Evolutionary conservation across 2,888 invertebrate species (phyloP), one percentile per base, ranked within the genome.

Genomic region (Clivina fossor): DNA sequence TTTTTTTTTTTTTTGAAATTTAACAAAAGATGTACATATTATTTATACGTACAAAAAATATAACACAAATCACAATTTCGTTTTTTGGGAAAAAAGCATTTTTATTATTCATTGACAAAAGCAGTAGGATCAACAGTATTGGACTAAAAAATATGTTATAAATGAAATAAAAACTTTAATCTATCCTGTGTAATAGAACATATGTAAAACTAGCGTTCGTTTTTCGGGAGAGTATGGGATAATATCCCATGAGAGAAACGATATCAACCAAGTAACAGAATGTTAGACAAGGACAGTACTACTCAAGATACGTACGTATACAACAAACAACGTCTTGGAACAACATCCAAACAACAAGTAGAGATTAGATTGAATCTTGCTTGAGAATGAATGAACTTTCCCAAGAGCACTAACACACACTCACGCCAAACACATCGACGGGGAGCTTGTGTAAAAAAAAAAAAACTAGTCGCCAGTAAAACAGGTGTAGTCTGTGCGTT

Each of bases 401-500:
- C 67, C 67, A 66, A 66, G 55, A 55, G 47, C 47, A 55, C 37
- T n/a, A 41, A 32, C 32, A 32, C 11, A n/a, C n/a, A n/a, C n/a
- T n/a, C n/a, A n/a, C n/a, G n/a, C n/a, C n/a, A n/a, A n/a, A n/a
- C n/a, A n/a, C n/a, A n/a, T n/a, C n/a, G 13, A 8, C 3, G 32
- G 11, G 13, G 33, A 63, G 60, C 62, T 61, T 61, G 63, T 65
- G 62, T 56, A 60, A 53, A 48, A 57, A 61, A 60, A 61, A 64
- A 62, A 61, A 65, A 66, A 66, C 63, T 61, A 63, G 65, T 66
- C 64, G 64, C 62, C 63, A 59, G 57, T n/a, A 63, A 65, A 66
- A 66, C 67, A 67, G 67, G 67, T 67, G 67, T 67, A 67, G 66
- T 65, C 65, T 65, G 65, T n/a, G n/a, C n/a, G n/a, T 65, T 65